Evolutionary conservation across 2,888 invertebrate genomes (phyloP), one percentile per base, ranked within the genome.

Genomic region (Campoplex capitator): DNA sequence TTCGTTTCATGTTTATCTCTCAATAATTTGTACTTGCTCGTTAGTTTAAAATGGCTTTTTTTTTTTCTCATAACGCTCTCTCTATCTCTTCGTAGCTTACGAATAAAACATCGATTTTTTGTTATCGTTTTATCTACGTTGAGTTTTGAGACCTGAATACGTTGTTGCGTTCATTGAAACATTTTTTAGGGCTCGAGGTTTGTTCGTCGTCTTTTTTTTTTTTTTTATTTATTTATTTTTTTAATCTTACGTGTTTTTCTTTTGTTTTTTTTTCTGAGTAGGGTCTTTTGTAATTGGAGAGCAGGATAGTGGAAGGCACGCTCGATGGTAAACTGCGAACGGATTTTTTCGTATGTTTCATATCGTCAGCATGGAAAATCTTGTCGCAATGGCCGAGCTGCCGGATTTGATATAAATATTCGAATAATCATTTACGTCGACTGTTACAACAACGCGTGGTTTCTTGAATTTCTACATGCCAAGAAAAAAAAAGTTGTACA

Each of bases 11-110:
- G 71, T 88, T 84, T 88, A 89, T 89, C 88, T 87, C 90, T 91
- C 91, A 92, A 92, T 93, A 93, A 94, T 94, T 94, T 94, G 94
- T 94, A 94, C 94, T 94, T 94, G 93, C 91, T 93, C 92, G 91
- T 93, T 92, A 93, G 91, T 92, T 62, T 91, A 91, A 93, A 93
- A 93, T 94, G 94, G 93, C 93, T 92, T 93, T 92, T 92, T 92
- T 92, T 90, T 90, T 88, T 89, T 71, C 89, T 32, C 7, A 86
- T 84, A 68, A 56, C 82, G 42, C 54, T 90, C 89, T 3, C 38
- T 38, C 6, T 23, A 23, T 23, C 23, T 38, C 6, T 88, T 87
- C 89, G 88, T 90, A 89, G 89, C 90, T 91, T 91, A 90, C 88
- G 90, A 70, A 91, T 92, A 91, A 92, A 92, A 92, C 92, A 89